phyloP scores from a whole-genome alignment of 2,888 invertebrate species.

The Hypomecis punctinalis region DNA sequence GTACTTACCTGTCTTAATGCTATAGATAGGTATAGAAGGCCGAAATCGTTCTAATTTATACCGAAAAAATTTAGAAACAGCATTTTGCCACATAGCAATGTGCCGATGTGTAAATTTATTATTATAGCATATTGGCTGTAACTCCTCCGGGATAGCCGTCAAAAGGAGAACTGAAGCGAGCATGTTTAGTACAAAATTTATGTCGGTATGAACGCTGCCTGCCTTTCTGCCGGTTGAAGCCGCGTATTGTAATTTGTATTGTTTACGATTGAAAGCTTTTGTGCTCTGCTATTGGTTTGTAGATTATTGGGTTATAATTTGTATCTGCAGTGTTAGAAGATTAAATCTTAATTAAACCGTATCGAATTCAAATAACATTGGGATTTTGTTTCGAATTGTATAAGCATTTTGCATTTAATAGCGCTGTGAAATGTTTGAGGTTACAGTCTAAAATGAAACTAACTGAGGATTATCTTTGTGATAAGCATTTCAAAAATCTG shows the following conservation, averaged over 20 bases:
- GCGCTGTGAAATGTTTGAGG: no score
- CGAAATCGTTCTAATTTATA: neutral
- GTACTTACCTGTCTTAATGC: no score
- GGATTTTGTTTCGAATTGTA: no score
- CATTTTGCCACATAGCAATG: slow-evolving; percentile 14
- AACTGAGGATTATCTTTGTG: no score
- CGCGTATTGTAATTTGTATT: slow-evolving; percentile 17
- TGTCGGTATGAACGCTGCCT: slow-evolving; percentile 20
- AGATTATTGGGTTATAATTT: slow-evolving; percentile 1
- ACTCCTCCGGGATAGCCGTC: slow-evolving; percentile 32
- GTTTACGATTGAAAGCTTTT: slow-evolving; percentile 13
- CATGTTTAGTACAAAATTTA: slow-evolving; percentile 17
- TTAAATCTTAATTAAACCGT: slow-evolving; percentile 1
- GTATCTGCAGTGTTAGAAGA: neutral
- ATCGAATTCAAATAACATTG: no score
- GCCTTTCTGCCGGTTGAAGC: slow-evolving; percentile 10
- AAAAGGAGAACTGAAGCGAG: slow-evolving; percentile 12
- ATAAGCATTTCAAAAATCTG: no score
- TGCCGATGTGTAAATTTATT: slow-evolving; percentile 34
- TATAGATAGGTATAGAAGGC: neutral
- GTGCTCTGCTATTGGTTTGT: slow-evolving; percentile 1
- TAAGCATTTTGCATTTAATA: no score
- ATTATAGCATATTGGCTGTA: slow-evolving; percentile 37
- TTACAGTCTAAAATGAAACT: no score
- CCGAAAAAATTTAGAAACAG: slow-evolving; percentile 5